Base-by-base conservation (phyloP, 2,888 invertebrate species). In the Meiosimyza platycephala region DNA sequence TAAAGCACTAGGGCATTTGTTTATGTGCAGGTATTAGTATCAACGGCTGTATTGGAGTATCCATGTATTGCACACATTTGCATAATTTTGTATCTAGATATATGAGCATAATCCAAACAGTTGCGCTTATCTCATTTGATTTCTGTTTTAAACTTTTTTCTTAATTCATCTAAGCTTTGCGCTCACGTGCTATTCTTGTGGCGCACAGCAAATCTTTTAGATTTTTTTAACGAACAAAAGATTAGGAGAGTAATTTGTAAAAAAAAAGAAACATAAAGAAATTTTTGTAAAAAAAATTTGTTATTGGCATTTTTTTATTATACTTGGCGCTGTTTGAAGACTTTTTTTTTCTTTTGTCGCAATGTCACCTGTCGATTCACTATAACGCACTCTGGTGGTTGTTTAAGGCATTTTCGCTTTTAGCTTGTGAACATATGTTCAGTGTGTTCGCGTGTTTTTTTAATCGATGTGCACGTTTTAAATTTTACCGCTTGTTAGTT, bases 361-460 rank as follows among this genome's bases (percentile, higher is more conserved):
- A 40, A 47, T 47, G 47, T 47, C 67, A 68, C 59, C 68, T 59
- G 68, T 68, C 68, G 68, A 28, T 9, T 33, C 54, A 33, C 28
- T 1, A 40, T 33, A 33, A 16, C 15, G 65, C 65, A 6, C 12
- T 16, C 57, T 40, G 40, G 33, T 47, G 66, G 33, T 47, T 33
- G 15, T 47, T 66, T 54, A 18, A 55, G 16, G 28, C 67, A 54
- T 47, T 33, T 64, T 50, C 55, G 50, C 33, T 47, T 28, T 18
- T 12, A 16, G 33, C 40, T 62, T 69, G 28, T 40, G 40, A 40
- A 40, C 40, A 40, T 40, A 40, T 40, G 40, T 40, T 40, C 40
- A 62, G 69, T 60, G 48, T 40, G 55, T 28, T 59, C 11, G 15
- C 69, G 69, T 51, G 69, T 51, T 48, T 15, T 60, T 69, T 59